Percentiles rank a stretch among this genome's conserved stretches.
These are phyloP conservation scores for Andrena marginata DNA, from an alignment of 2,888 invertebrate genomes.

Conservation along the genomic window DNA sequence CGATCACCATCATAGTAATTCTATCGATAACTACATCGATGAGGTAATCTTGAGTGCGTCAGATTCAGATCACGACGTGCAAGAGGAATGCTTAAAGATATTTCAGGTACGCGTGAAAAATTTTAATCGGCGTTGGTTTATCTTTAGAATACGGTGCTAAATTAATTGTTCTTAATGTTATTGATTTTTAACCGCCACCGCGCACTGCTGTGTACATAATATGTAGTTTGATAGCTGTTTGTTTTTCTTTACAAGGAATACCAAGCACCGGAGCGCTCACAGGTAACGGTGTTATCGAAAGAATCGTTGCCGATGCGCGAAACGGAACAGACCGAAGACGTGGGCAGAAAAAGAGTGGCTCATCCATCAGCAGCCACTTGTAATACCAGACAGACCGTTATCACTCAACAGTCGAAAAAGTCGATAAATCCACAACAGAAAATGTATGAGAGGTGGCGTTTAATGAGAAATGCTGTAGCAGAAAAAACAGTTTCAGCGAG, in stretches of 20 bases:
- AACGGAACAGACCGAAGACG: slow-evolving; percentile 74
- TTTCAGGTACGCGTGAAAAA: slow-evolving; percentile 88
- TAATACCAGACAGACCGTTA: slow-evolving; percentile 71
- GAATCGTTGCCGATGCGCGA: slow-evolving; percentile 66
- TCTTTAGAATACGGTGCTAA: background rate
- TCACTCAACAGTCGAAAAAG: slow-evolving; percentile 76
- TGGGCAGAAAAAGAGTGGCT: slow-evolving; percentile 90
- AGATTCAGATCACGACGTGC: slow-evolving; percentile 90
- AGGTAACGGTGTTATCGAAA: slow-evolving; percentile 67
- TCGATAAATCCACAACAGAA: slow-evolving; percentile 78
- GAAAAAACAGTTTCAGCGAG: slow-evolving; percentile 65
- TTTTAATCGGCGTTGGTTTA: background rate
- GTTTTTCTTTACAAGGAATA: slow-evolving; percentile 77
- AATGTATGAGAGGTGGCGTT: slow-evolving; percentile 83
- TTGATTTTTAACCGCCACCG: background rate
- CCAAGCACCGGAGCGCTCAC: slow-evolving; percentile 80
- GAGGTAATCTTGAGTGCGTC: slow-evolving; percentile 84
- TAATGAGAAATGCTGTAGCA: slow-evolving; percentile 77
- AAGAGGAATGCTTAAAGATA: slow-evolving; percentile 94
- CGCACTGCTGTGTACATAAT: background rate
- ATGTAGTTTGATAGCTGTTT: background rate
- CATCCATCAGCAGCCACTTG: slow-evolving; percentile 85
- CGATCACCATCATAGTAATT: background rate
- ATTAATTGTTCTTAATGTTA: background rate
- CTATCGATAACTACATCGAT: slow-evolving; percentile 46